Evolutionary conservation across 2,888 invertebrate genomes (phyloP), one percentile per base, ranked within the genome.

Genomic region (Saturnia japonica): DNA sequence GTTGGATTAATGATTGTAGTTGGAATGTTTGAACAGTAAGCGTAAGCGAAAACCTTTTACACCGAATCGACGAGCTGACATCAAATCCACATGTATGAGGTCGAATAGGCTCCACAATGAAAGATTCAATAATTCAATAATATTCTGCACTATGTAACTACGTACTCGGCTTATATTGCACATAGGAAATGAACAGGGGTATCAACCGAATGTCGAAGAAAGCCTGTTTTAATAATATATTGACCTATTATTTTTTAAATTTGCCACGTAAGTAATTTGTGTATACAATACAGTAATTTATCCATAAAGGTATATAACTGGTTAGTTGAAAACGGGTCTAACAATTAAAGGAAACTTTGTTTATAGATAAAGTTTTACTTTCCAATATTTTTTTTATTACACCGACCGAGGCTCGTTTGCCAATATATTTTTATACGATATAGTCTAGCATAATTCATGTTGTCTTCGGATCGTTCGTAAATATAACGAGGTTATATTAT

Each of bases 51-150:
- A 84, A 80, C 74, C 82, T 86, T 86, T 82, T 78, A 72, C 71
- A 73, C 74, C 74, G 73, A 74, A 75, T 72, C 77, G 74, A 43
- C 76, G 11, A 51, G 3, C 47, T 80, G 78, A 79, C 76, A 80
- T 80, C 81, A 77, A 80, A 76, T 75, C 71, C 69, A 76, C 78
- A 74, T 78, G 76, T 74, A 77, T 74, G 72, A 74, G 72, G 70
- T 72, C 82, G 84, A 87, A 34, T 34, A 88, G 88, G 88, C 88
- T 87, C 82, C 77, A 75, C 77, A 75, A 78, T 76, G 79, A 75
- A 74, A 75, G 78, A 77, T 82, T 88, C 81, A 88, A 89, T 91
- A 89, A 88, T 89, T 88, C 83, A 91, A 80, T 72, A 79, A 83
- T 81, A 80, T 72, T 73, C 73, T 74, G 22, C 54, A 54, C 22